Percentiles rank a stretch among this genome's conserved stretches.
phyloP scores from a whole-genome alignment of 2,797 vertebrate species.

The Schizothorax lantsangensis region DNA sequence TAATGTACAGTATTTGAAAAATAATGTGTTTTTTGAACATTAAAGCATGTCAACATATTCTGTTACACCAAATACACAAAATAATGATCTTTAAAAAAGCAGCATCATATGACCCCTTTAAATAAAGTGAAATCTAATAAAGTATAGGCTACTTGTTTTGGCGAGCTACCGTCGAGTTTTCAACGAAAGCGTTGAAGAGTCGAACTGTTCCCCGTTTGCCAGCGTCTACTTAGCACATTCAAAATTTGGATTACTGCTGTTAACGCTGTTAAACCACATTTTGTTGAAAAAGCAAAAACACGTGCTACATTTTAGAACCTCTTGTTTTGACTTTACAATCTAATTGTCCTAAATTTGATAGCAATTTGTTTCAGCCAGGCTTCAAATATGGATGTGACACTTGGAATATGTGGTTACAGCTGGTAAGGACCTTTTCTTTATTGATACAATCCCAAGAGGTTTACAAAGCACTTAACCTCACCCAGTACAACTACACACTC shows the following conservation, averaged over 20 bases:
- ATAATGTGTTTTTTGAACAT: too few species aligned
- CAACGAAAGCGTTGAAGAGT: too few species aligned
- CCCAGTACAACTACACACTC: constrained; percentile 46
- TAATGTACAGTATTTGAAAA: too few species aligned
- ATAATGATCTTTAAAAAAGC: too few species aligned
- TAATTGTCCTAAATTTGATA: neutral
- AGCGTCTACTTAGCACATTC: neutral
- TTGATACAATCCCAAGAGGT: constrained; percentile 41
- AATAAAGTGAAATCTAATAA: neutral
- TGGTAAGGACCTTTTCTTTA: constrained; percentile 17
- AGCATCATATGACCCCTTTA: too few species aligned
- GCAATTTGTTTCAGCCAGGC: neutral
- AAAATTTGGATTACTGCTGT: neutral
- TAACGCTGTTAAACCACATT: neutral
- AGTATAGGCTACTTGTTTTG: neutral
- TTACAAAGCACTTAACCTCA: constrained; percentile 54
- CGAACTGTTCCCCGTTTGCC: neutral
- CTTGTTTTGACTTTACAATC: neutral
- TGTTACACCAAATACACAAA: too few species aligned
- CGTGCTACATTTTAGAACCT: neutral
- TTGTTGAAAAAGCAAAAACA: neutral
- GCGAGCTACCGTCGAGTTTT: neutral
- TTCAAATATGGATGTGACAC: constrained; percentile 13
- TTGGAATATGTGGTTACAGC: constrained; percentile 5
- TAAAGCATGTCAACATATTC: too few species aligned